Evolutionary conservation across 2,797 vertebrate species (phyloP), one percentile per base, ranked within the genome.

Genomic region (Pelochelys cantorii): DNA sequence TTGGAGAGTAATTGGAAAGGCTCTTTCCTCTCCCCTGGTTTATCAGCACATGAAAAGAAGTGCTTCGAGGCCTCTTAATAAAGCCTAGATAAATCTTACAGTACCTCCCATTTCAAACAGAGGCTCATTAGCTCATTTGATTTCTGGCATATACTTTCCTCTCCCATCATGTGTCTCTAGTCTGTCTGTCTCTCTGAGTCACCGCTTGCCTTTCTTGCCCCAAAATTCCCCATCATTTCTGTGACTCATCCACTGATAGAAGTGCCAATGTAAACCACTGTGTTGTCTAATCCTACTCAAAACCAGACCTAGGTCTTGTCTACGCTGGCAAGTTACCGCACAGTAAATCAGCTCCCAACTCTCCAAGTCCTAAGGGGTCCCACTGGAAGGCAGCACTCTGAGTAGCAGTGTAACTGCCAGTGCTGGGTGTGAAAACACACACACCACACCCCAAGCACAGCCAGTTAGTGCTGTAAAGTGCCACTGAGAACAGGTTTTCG

Each of bases 21-120:
- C 9, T 59, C 86, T 88, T 92, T 90, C 75, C 48, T 84, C 68
- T 90, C 68, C 23, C 0, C 0, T 18, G 11, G 95, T 77, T 95
- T 95, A 91, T 13, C 87, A 93, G 96, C 96, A 95, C 95, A 86
- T 91, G 75, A 84, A 85, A 92, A 81, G 92, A 78, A 71, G 81
- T 90, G 77, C 52, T 90, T 92, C 74, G 53, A 88, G 81, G 52
- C 3, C 77, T 95, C 93, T 85, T 85, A 94, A 9, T 8, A 85
- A 68, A 84, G 90, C 87, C 0, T 55, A 81, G 94, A 92, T 94
- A 94, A 96, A 96, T 88, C 90, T n/a, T 14, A 59, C 86, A 93
- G 95, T 79, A 3, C 94, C 34, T 79, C 89, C 91, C 90, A 60
- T 94, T 96, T 68, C 15, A 79, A 17, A 79, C 23, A 42, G 65